phyloP scores from a whole-genome alignment of 1,140 invertebrate genomes.

The Bradysia coprophila region DNA sequence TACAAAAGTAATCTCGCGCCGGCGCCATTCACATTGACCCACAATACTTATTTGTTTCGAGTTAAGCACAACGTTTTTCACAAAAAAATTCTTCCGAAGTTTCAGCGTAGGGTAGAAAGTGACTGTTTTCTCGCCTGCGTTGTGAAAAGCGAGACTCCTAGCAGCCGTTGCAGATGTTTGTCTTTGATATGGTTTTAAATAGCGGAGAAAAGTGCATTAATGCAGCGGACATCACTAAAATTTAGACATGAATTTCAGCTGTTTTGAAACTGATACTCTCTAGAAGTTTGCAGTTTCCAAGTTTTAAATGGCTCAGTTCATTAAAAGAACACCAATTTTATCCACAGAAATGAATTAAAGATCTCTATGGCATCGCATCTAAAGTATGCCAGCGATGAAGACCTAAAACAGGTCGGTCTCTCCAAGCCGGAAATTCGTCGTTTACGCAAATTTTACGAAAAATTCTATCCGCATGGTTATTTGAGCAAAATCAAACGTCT shows the following conservation, averaged over 20 bases:
- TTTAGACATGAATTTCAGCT: neutral
- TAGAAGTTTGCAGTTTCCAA: no score
- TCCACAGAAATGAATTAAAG: constrained; percentile 50
- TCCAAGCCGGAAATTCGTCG: constrained; percentile 87
- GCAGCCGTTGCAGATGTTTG: no score
- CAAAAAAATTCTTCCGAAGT: no score
- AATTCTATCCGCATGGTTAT: constrained; percentile 84
- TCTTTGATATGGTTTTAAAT: no score
- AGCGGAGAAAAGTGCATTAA: constrained; percentile 37
- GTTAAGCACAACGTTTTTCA: no score
- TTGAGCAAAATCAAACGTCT: constrained; percentile 76
- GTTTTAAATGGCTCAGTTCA: no score
- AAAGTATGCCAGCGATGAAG: constrained; percentile 91
- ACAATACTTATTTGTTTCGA: no score
- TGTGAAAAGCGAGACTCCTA: no score
- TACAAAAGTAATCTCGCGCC: no score
- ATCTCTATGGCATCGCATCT: constrained; percentile 81
- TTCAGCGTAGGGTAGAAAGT: no score
- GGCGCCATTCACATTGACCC: no score
- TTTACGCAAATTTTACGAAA: constrained; percentile 82
- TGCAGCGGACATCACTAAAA: constrained; percentile 1
- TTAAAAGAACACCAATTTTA: constrained; percentile 5
- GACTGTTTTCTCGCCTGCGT: no score
- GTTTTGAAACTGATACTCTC: neutral
- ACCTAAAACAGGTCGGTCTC: constrained; percentile 81